Evolutionary conservation across 2,113 vertebrate genomes (phyloP), one percentile per base, ranked within the genome.

Genomic region (Oreochromis spilurus): DNA sequence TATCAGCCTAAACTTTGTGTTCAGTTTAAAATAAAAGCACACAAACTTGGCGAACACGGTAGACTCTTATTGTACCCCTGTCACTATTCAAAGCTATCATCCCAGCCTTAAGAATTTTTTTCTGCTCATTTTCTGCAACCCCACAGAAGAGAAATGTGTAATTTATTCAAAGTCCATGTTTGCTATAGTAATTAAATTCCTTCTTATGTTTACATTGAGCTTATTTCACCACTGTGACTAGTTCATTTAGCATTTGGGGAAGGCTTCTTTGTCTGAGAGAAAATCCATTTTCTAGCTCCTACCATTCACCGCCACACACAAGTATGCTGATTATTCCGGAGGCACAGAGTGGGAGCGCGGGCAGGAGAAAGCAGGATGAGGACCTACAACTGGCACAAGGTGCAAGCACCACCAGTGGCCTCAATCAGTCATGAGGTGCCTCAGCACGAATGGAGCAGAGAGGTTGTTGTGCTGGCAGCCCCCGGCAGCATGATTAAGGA

Each of bases 401-500:
- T 85, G 84, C 88, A 79, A 77, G 86, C 86, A 21, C 57, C 88
- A 88, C 48, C 79, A 83, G 84, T 84, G 90, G 91, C 92, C 90
- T 92, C 89, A 88, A 92, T 93, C 93, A 92, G 93, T 91, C 93
- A 89, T 89, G 85, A 79, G 90, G 77, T 31, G 77, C 62, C 53
- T 62, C 40, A 4, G 65, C 62, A 12, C 29, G 81, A 87, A 89
- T 70, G 60, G 72, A 89, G 91, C 60, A 43, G 84, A 48, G 86
- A 83, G 86, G 82, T 82, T 81, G 88, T 29, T 45, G 62, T 67
- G 84, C 53, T 83, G 83, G 81, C 87, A 72, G 81, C 52, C 62
- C 72, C 86, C n/a, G 4, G 84, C 60, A 54, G 87, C 88, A 86
- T 93, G 94, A 95, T 95, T 90, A 93, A 94, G 84, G 91, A 86